A percentile compares a stretch with the other conserved stretches of the same genome.
Evolutionary conservation across 2,797 vertebrate genomes (phyloP).

Genomic region (Fistularia tabacaria): DNA sequence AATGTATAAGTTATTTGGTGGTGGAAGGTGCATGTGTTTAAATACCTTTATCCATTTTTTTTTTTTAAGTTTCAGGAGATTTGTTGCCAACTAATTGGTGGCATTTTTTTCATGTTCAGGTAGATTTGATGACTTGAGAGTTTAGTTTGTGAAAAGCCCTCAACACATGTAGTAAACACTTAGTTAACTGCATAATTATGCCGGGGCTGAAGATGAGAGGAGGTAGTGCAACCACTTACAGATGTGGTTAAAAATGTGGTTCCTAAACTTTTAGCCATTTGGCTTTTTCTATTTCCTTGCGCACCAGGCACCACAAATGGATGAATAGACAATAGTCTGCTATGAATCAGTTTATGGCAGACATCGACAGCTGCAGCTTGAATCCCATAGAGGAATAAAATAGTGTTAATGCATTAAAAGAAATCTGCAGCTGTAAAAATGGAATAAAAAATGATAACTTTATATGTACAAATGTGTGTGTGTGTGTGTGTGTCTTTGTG

Average conservation of each 20-base stretch:
- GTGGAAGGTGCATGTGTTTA: too few species aligned
- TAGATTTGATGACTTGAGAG: background rate
- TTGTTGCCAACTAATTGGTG: too few species aligned
- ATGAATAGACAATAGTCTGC: background rate
- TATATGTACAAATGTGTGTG: slow-evolving; percentile 5
- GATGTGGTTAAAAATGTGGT: slow-evolving; percentile 3
- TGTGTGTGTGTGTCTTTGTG: too few species aligned
- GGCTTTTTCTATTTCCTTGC: background rate
- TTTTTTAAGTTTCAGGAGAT: too few species aligned
- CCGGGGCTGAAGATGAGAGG: background rate
- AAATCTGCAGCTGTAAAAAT: slow-evolving; percentile 34
- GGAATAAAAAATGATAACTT: background rate
- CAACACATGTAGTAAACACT: slow-evolving; percentile 1
- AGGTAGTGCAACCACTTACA: slow-evolving; percentile 4
- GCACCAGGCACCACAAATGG: background rate
- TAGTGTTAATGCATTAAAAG: slow-evolving; percentile 16
- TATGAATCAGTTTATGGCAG: background rate
- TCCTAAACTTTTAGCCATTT: background rate
- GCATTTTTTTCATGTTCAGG: too few species aligned
- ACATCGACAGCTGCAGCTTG: slow-evolving; percentile 26
- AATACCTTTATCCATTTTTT: too few species aligned
- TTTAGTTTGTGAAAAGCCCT: background rate
- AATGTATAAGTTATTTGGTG: too few species aligned
- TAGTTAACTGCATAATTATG: background rate
- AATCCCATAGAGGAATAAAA: slow-evolving; percentile 14